phyloP scores from a whole-genome alignment of 2,797 vertebrate genomes.

The Schizopygopsis pylzovi region DNA sequence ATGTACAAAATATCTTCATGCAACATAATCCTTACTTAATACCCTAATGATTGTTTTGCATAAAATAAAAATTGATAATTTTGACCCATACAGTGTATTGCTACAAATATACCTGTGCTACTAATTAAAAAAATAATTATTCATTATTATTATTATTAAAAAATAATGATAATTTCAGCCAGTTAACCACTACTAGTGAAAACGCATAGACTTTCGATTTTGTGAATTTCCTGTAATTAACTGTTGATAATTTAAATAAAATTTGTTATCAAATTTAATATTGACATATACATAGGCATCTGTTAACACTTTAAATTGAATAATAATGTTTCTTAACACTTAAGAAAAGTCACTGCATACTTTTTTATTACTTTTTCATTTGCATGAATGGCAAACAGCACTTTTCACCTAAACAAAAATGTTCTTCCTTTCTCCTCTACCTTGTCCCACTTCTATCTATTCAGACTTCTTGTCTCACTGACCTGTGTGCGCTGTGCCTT shows the following conservation, averaged over 20 bases:
- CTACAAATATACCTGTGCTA: too few species aligned
- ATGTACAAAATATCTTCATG: too few species aligned
- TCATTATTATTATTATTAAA: neutral
- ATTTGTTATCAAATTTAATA: neutral
- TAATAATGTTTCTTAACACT: neutral
- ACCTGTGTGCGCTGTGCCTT: slow-evolving; percentile 58
- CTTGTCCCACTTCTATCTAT: slow-evolving; percentile 25
- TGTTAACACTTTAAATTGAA: neutral
- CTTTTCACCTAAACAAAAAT: neutral
- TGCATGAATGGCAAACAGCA: neutral
- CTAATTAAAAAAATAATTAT: neutral
- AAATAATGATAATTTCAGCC: neutral
- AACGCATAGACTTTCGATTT: neutral
- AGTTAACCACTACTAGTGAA: neutral
- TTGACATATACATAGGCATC: neutral
- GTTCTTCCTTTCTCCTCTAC: neutral
- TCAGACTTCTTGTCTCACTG: slow-evolving; percentile 21
- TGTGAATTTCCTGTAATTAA: neutral
- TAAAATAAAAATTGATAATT: too few species aligned
- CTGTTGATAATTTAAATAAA: neutral
- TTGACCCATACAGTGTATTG: too few species aligned
- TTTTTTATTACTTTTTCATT: neutral
- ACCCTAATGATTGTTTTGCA: too few species aligned
- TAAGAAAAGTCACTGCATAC: neutral
- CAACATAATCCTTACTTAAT: too few species aligned